Evolutionary conservation across 1,140 invertebrate species (phyloP), one percentile per base, ranked within the genome.

Genomic region (Anagrus nilaparvatae): DNA sequence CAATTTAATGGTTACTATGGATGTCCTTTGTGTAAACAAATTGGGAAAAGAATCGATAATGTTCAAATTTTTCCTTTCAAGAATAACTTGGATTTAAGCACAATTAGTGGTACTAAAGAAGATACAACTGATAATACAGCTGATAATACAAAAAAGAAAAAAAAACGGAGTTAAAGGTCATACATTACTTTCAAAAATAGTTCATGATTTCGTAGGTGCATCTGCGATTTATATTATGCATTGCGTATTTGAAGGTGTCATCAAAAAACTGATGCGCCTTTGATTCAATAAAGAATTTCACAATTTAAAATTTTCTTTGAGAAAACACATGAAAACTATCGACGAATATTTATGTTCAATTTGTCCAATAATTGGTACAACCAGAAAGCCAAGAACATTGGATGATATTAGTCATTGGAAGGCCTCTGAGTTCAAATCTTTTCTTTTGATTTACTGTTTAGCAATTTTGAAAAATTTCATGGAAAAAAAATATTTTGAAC

Each of bases 321-420:
- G 5, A 14, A 14, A 14, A 21, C 8, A n/a, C 9, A 3, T 7
- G 10, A 14, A 32, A 17, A n/a, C 33, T 17, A 34, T 48, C 17
- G 37, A 47, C 34, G 27, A 42, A 31, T 23, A 17, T 13, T 32
- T 46, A 13, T 4, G 13, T 23, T 24, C 38, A 14, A 35, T 44
- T 23, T 37, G 44, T 7, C 52, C 50, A 12, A 27, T 16, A 27
- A 48, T 47, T 9, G 21, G n/a, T n/a, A n/a, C 47, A 7, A 44
- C 38, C 9, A 33, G 54, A 28, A 48, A 48, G 23, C 43, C 44
- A 8, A 16, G 40, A 33, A 31, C 29, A 5, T n/a, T 53, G 28
- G 20, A 33, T 12, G 40, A 48, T n/a, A 9, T 39, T 10, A 32
- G 21, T 12, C 42, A 38, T 34, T 50, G 50, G 50, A 55, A 55